Base-by-base conservation (phyloP, 2,797 vertebrate genomes). In the Carcharodon carcharias region DNA sequence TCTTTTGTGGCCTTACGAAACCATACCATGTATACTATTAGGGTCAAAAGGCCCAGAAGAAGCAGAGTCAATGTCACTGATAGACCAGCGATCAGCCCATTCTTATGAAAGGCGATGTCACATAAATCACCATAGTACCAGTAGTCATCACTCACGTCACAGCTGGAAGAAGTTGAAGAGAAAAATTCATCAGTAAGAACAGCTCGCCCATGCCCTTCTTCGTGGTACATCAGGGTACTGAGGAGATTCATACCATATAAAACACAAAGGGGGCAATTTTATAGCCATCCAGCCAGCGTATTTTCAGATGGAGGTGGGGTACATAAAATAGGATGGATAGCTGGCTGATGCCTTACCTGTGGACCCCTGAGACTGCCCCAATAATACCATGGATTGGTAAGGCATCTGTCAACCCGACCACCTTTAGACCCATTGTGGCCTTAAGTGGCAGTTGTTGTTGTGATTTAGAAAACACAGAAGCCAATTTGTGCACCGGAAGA, bases 121-220 rank as follows among this genome's bases (percentile, higher is more conserved):
- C 89, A 92, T 58, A 18, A 40, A 63, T 92, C 89, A 1, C 89
- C 89, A 8, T n/a, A 23, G 89, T 92, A 92, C 89, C 89, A 92
- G 35, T 92, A 92, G 31, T 35, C 58, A n/a, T 6, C 56, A 92
- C 58, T 18, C 16, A 8, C 5, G 31, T 63, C 58, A 63, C 89
- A 92, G 58, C 89, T 92, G 89, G 58, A 35, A 92, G n/a, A 35
- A 92, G 35, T 0, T 18, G 58, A 63, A 63, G 58, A 61, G 35
- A 63, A 92, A n/a, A 58, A 14, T 35, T 9, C n/a, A 58, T 4
- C 26, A 63, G 40, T 63, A 58, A 26, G 26, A 45, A 16, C 18
- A 45, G 26, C 56, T 26, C 87, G 31, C 28, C 26, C 45, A 2
- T 26, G 45, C 23, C n/a, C 3, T 88, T 88, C 50, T 2, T 31